phyloP scores from a whole-genome alignment of 2,113 vertebrate species.

The Puma concolor region DNA sequence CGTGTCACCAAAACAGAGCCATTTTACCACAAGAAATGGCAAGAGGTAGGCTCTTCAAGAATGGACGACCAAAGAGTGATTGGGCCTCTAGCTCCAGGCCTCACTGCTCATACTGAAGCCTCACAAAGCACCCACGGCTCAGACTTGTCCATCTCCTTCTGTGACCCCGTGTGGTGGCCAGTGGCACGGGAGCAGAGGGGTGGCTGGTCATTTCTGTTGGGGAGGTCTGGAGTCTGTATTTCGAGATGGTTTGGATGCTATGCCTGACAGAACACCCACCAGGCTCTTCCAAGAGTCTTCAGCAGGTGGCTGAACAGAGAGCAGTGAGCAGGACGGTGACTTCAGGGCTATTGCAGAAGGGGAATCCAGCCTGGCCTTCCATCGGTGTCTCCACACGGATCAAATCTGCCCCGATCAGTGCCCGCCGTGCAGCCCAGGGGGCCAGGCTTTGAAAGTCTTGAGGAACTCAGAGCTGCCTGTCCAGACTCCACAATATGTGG shows the following conservation, averaged over 20 bases:
- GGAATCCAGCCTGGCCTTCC: neutral
- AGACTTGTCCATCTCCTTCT: neutral
- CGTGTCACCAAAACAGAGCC: too few relatives aligned
- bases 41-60: neutral
- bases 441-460: neutral
- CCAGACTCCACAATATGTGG: neutral
- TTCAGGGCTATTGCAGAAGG: neutral
- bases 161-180: fast-evolving
- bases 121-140: neutral
- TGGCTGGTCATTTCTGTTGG: neutral
- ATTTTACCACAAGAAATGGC: too few relatives aligned
- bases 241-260: neutral
- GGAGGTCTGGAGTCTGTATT: neutral
- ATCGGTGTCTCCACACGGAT: neutral
- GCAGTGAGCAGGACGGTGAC: too few relatives aligned
- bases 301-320: neutral
- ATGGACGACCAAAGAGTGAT: neutral
- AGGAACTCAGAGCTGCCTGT: neutral
- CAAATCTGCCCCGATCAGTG: neutral
- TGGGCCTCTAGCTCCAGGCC: neutral
- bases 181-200: neutral
- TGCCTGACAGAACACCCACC: neutral
- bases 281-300: neutral
- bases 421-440: neutral
- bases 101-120: neutral